Conservation (phyloP, 1,140 invertebrate species). For the Meloidogyne hapla region DNA sequence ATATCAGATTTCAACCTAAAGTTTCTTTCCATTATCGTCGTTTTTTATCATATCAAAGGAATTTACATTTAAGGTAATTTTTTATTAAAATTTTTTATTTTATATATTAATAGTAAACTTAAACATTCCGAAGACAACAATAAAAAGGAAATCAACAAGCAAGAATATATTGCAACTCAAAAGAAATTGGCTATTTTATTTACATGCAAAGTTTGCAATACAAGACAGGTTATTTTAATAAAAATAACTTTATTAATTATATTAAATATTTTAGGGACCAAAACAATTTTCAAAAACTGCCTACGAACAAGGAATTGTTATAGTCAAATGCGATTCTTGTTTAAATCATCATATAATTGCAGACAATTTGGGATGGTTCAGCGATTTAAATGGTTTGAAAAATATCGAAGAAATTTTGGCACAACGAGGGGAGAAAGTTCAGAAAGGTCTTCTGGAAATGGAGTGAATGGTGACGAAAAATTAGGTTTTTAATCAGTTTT, state of each 20-base stretch:
- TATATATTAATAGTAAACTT: neutral
- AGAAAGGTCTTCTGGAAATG: conserved; percentile 14
- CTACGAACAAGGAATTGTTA: conserved; percentile 67
- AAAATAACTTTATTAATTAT: neutral
- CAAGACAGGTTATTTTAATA: conserved; percentile 47
- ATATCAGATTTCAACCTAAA: neutral
- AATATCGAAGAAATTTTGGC: conserved; percentile 68
- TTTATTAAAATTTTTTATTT: neutral
- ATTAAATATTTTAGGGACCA: conserved; percentile 54
- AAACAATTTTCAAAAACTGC: conserved; percentile 66
- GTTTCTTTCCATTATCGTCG: neutral
- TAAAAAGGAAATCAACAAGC: neutral
- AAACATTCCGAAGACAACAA: neutral
- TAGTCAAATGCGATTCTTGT: conserved; percentile 64
- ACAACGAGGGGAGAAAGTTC: conserved; percentile 65
- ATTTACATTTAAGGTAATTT: neutral
- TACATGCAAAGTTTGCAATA: conserved; percentile 62
- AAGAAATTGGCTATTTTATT: conserved; percentile 48
- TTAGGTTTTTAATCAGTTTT: neutral
- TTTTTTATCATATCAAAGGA: neutral
- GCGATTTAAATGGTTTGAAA: conserved; percentile 65
- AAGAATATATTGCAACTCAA: neutral
- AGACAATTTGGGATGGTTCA: conserved; percentile 68
- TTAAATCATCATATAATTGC: conserved; percentile 67
- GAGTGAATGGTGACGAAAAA: neutral